Percentiles rank a stretch among this genome's conserved stretches.
Evolutionary conservation across 2,113 vertebrate genomes (phyloP).

Genomic region (Campylorhamphus procurvoides): DNA sequence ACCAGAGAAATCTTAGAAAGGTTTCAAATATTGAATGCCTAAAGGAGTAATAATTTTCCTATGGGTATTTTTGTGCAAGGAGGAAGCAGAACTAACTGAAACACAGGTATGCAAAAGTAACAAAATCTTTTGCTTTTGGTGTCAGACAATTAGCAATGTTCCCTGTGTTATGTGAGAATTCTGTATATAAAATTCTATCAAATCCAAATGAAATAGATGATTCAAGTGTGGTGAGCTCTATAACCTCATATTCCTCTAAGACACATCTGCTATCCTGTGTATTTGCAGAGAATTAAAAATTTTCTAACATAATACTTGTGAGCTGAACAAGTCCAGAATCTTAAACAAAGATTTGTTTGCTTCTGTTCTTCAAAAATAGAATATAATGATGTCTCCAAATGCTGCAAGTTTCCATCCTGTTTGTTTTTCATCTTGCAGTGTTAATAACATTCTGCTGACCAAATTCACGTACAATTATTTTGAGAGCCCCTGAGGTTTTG

Average conservation of each 20-base stretch:
- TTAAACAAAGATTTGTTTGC: constrained; percentile 35
- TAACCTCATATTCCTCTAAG: not conserved
- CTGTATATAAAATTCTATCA: not conserved
- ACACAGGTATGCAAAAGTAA: not conserved
- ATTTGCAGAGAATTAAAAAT: constrained; percentile 34
- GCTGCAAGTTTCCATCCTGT: not conserved
- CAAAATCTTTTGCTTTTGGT: not conserved
- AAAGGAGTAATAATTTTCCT: not conserved
- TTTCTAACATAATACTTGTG: not conserved
- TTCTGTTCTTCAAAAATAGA: not conserved
- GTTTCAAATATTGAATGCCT: not conserved
- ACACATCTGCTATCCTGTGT: not conserved
- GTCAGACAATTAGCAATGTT: not conserved
- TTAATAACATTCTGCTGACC: constrained; percentile 25
- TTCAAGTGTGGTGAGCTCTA: not conserved
- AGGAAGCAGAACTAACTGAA: not conserved
- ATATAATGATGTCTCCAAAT: constrained; percentile 25
- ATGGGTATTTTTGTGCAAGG: not conserved
- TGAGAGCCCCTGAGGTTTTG: constrained; percentile 11
- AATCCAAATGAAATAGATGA: not conserved
- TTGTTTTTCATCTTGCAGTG: constrained; percentile 23
- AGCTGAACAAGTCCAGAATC: constrained; percentile 19
- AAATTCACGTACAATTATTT: constrained; percentile 24
- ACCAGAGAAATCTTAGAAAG: not conserved
- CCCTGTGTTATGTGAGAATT: not conserved